Base-by-base conservation (phyloP, 1,140 invertebrate genomes). In the Euwallacea fornicatus region DNA sequence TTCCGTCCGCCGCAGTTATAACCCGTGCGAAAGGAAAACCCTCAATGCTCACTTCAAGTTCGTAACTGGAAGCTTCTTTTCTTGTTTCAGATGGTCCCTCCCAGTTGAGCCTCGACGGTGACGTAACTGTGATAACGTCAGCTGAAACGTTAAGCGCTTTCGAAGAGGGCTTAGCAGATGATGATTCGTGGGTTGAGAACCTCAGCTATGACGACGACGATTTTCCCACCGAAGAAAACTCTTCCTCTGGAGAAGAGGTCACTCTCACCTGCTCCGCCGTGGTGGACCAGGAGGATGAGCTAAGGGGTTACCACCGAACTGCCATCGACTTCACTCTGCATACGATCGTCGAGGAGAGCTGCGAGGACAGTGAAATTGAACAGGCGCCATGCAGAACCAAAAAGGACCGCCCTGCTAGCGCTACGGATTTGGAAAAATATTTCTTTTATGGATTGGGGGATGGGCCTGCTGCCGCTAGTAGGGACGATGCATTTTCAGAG, bases 281-380 rank as follows among this genome's bases (percentile, higher is more conserved):
- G 8, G 79, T 85, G 8, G 88, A 92, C 76, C 85, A 91, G 6
- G 92, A 93, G 74, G 92, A 94, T 73, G 93, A 94, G 72, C 84
- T 94, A 21, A 83, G 90, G 3, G 91, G 91, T 3, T 94, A 93
- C 76, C 90, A 92, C 77, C 84, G 91, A 13, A 87, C 91, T 42
- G 88, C 90, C 2, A 91, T 95, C 73, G 93, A 96, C 81, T 95
- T 96, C 74, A 95, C 93, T 0, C 82, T 97, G 60, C 94, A 96
- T 75, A 97, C 95, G 0, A 97, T 97, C 74, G 89, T 95, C 0
- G 95, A 97, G 83, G 95, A 97, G 81, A 95, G 93, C 71, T 96
- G 94, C 78, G 94, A 96, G 81, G 94, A 97, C 80, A 95, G 89
- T 79, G 92, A 92, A 81, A 88, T 89, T 55, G 91, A 91, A 77